phyloP scores from a whole-genome alignment of 35 echinoderm and acorn worm species.

The Patiria miniata region DNA sequence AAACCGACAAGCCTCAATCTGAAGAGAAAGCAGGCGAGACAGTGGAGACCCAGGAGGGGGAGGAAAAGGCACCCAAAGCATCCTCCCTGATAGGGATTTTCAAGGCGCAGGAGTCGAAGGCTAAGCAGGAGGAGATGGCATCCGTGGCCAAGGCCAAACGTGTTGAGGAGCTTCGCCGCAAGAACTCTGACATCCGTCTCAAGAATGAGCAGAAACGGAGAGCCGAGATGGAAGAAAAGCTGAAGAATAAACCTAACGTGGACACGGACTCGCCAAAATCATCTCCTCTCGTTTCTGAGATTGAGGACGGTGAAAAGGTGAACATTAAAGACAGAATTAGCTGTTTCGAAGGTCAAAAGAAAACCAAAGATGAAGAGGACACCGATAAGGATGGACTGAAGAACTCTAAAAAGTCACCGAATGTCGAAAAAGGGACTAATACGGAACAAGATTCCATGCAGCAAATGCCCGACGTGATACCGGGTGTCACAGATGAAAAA shows the following conservation, averaged over 20 bases:
- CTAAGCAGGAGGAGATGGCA: neutral
- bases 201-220: neutral
- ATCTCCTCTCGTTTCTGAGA: neutral
- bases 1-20: neutral
- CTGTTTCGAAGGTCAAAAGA: slow-evolving; percentile 5
- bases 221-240: neutral
- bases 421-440: slow-evolving; percentile 21
- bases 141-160: neutral
- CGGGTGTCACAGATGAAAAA: neutral
- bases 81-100: slow-evolving; percentile 8
- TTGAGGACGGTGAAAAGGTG: slow-evolving; percentile 5
- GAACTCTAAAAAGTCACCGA: neutral
- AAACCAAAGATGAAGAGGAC: neutral
- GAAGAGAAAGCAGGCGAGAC: neutral
- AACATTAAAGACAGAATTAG: slow-evolving; percentile 37
- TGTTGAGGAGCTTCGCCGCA: slow-evolving; percentile 11
- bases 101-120: neutral
- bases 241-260: neutral
- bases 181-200: slow-evolving; percentile 3
- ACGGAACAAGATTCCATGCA: slow-evolving; percentile 20
- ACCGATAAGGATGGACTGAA: neutral
- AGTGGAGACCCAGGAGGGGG: neutral
- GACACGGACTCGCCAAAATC: neutral
- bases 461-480: slow-evolving; percentile 13
- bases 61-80: neutral